Evolutionary conservation across 2,113 vertebrate genomes (phyloP).

Genomic region (Solea solea): DNA sequence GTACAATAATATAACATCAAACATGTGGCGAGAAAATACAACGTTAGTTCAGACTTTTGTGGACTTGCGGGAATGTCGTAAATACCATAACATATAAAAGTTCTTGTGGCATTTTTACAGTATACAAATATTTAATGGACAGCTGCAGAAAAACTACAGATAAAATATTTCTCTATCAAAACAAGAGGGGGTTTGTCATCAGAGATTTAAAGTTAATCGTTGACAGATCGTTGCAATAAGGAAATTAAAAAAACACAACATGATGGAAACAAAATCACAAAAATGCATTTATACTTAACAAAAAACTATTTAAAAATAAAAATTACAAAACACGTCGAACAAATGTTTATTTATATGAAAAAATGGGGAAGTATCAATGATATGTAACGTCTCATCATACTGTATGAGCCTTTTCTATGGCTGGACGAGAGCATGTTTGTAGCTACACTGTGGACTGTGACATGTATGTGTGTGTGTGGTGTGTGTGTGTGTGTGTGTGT

Average conservation of each 20-base stretch:
- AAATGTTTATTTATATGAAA: constrained; percentile 42
- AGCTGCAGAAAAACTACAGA: constrained; percentile 17
- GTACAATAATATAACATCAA: constrained; percentile 63
- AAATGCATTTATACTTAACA: constrained; percentile 53
- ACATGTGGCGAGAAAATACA: constrained; percentile 39
- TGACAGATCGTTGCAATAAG: constrained; percentile 18
- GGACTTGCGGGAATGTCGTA: constrained; percentile 54
- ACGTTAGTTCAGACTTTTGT: constrained; percentile 26
- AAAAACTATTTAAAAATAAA: constrained; percentile 50
- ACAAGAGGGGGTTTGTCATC: constrained; percentile 18
- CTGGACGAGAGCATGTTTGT: constrained; percentile 17
- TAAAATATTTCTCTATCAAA: constrained; percentile 28
- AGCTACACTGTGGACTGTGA: neutral
- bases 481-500: constrained; percentile 9
- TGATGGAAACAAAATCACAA: neutral
- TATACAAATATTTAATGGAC: constrained; percentile 20
- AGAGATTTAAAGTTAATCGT: constrained; percentile 19
- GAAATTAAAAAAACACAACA: constrained; percentile 29
- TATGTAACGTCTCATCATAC: constrained; percentile 42
- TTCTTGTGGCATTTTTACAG: constrained; percentile 11
- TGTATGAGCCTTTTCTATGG: constrained; percentile 16
- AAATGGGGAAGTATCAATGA: constrained; percentile 14
- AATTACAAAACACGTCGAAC: constrained; percentile 63
- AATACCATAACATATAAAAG: constrained; percentile 10
- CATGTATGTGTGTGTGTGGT: constrained; percentile 11